Evolutionary conservation across 2,888 invertebrate genomes (phyloP).

Genomic region (Hartigia nigra): DNA sequence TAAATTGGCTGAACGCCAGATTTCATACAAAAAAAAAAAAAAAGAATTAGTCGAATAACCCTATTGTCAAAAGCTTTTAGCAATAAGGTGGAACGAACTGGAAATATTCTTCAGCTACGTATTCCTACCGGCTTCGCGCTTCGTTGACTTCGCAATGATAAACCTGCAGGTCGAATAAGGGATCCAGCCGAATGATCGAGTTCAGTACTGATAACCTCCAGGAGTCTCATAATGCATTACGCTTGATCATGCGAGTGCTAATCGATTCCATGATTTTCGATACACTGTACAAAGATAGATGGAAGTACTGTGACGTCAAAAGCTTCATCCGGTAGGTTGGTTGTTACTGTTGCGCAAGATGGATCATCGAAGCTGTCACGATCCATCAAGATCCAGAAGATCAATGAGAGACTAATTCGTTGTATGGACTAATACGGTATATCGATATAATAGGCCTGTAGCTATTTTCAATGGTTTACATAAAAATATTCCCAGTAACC

Average conservation of each 20-base stretch:
- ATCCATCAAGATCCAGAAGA: background rate
- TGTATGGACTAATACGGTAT: background rate
- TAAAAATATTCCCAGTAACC: background rate
- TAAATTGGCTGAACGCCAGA: constrained; percentile 31
- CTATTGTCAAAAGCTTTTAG: no score
- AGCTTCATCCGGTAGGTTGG: background rate
- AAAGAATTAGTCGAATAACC: constrained; percentile 22
- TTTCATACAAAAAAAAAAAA: constrained; percentile 20
- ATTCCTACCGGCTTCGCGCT: background rate
- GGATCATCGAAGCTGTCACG: background rate
- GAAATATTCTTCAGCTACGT: no score
- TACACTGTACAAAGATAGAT: no score
- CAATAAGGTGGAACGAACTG: no score
- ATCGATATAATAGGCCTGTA: background rate
- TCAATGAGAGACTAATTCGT: background rate
- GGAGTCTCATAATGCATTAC: no score
- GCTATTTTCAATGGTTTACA: background rate
- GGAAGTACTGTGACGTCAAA: background rate
- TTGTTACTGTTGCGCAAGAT: background rate
- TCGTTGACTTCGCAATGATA: constrained; percentile 1
- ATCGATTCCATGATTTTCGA: no score
- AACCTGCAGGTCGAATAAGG: background rate
- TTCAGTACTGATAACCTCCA: no score
- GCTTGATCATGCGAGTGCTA: no score
- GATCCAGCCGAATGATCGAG: constrained; percentile 24